Base-by-base conservation (phyloP, 2,797 vertebrate species). In the Cercopithecus neglectus region DNA sequence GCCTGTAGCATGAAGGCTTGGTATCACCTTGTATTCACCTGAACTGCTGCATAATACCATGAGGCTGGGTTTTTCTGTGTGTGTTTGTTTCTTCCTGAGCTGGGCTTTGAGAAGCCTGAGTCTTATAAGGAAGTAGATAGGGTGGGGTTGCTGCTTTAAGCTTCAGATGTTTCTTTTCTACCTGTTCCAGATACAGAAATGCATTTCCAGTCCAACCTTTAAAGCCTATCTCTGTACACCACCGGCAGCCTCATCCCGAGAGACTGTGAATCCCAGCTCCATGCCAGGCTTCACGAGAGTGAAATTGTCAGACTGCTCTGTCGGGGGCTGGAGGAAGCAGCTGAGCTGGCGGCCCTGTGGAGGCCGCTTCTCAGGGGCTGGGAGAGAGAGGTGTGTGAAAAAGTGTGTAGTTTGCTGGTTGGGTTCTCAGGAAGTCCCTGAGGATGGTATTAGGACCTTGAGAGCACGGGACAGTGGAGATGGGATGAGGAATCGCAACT, bases 171-270 rank as follows among this genome's bases (percentile, higher is more conserved):
- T 46, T 24, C 39, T 22, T 50, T 3, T 33, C 44, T n/a, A 55
- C 44, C 44, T 44, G 50, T 80, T 80, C 39, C 80, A 81, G 61
- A 94, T 24, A 28, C 57, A 95, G 70, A 89, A 74, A 88, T n/a
- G 48, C 91, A n/a, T 76, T 70, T 94, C 55, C 36, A 41, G 89
- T 92, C 82, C 91, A 96, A 91, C 91, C 95, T 96, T 93, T 91
- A 89, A 94, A 96, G 97, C 96, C 97, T 94, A 89, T 78, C 85
- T 97, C 48, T 61, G 48, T 53, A 74, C 67, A 61, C 48, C 5
- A 26, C 53, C 19, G 13, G 59, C 96, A 96, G 79, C 74, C 70
- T 36, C 59, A 14, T 88, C 96, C 74, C 1, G 36, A 79, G 95
- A 97, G 85, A 75, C 92, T 87, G 94, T 87, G 95, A 94, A 80